phyloP scores from a whole-genome alignment of 2,797 vertebrate species.

The Schizothorax lantsangensis region DNA sequence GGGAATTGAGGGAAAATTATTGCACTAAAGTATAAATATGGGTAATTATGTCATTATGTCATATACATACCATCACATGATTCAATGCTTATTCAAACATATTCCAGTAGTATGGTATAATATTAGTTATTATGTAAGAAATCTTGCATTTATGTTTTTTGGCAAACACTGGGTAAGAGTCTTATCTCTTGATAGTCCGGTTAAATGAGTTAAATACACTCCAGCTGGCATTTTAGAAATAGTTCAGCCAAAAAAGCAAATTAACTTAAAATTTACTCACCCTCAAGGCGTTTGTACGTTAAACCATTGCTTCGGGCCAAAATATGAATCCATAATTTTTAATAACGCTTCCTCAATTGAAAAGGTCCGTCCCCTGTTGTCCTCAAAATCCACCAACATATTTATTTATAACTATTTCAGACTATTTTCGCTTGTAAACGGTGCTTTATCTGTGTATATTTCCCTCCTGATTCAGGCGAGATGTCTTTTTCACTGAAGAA shows the following conservation, averaged over 20 bases:
- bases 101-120: not conserved
- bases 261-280: not conserved
- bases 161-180: not conserved
- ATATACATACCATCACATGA: too few relatives aligned
- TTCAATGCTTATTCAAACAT: not conserved
- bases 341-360: not conserved
- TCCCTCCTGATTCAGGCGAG: not conserved
- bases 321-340: not conserved
- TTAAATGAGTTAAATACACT: not conserved
- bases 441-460: too few relatives aligned
- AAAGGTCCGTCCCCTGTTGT: not conserved
- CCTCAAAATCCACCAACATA: not conserved
- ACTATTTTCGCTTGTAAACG: not conserved
- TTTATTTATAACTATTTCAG: not conserved
- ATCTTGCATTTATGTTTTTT: not conserved
- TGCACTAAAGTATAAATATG: too few relatives aligned
- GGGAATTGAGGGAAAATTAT: too few relatives aligned
- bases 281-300: not conserved
- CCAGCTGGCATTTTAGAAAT: not conserved
- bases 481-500: not conserved
- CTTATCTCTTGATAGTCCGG: too few relatives aligned
- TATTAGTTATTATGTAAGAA: not conserved
- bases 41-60: too few relatives aligned
- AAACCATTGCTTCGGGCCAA: not conserved
- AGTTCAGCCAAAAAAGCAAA: not conserved